Evolutionary conservation across 2,888 invertebrate genomes (phyloP), one percentile per base, ranked within the genome.

Genomic region (Rhogogaster chlorosoma): DNA sequence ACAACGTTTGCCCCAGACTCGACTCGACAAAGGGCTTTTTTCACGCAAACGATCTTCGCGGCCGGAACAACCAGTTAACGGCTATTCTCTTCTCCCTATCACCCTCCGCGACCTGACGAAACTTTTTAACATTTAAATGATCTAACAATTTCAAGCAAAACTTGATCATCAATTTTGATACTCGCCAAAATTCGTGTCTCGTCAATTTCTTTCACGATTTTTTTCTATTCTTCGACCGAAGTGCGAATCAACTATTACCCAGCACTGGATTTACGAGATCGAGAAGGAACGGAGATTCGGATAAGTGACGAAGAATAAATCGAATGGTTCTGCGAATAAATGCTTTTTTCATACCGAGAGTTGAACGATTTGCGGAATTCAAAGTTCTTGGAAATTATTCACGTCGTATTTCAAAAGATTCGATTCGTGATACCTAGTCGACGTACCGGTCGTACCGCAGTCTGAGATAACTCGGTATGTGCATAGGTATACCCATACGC

Each of bases 21-120:
- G 6, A 26, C 36, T 49, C 38, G 61, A 61, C 80, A 36, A 80
- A 61, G 80, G 49, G 80, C 61, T 80, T 80, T 80, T 80, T 80
- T 38, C 80, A 57, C 80, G 49, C 49, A 53, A 77, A 77, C 49
- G 77, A 77, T 77, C 77, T 77, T 29, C 10, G 77, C 77, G 53
- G 29, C 7, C 49, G 53, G 49, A 49, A 77, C 77, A 77, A n/a
- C 29, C 77, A 53, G 77, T 77, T 77, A 77, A 77, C 77, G 29
- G 77, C 15, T 49, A 53, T 26, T 77, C 29, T 77, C n/a, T 73
- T 22, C 32, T 4, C 6, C 32, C 1, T n/a, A 6, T 6, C 7
- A 53, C 53, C 15, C 15, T 45, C 3, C n/a, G 4, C 6, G 6
- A n/a, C 1, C 53, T 53, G 53, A 53, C 7, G 53, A 7, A 53